These are phyloP conservation scores for Ferdinandea cuprea DNA, from an alignment of 2,888 invertebrate species.

Conservation along the genomic window DNA sequence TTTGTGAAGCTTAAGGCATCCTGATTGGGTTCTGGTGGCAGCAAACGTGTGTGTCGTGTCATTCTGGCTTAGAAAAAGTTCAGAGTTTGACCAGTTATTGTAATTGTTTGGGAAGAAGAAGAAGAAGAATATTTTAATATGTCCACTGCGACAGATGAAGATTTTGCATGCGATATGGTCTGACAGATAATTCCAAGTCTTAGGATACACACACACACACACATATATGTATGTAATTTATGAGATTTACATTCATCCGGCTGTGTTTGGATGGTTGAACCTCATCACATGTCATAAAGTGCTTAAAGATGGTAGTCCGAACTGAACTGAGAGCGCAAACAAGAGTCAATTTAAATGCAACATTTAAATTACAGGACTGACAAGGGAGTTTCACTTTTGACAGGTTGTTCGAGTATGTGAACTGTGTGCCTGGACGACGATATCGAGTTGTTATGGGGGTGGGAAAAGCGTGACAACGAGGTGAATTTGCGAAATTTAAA, in stretches of 20 bases:
- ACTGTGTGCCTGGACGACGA: background rate
- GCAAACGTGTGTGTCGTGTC: constrained; percentile 9
- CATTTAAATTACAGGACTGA: constrained; percentile 29
- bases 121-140: constrained; percentile 32
- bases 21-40: background rate
- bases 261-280: background rate
- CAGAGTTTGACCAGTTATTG: constrained; percentile 60
- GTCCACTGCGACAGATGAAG: constrained; percentile 39
- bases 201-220: too few species aligned
- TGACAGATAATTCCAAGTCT: constrained; percentile 62
- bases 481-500: too few species aligned
- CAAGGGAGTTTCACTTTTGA: background rate
- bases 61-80: constrained; percentile 5
- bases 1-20: constrained; percentile 33
- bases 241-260: background rate
- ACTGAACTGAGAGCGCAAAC: background rate
- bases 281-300: background rate
- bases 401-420: background rate
- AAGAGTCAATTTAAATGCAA: constrained; percentile 46
- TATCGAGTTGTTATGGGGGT: background rate
- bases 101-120: constrained; percentile 33
- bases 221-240: background rate
- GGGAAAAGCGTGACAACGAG: background rate
- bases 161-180: constrained; percentile 25
- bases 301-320: background rate